Evolutionary conservation across 2,113 vertebrate genomes (phyloP).

Genomic region (Neofelis nebulosa): DNA sequence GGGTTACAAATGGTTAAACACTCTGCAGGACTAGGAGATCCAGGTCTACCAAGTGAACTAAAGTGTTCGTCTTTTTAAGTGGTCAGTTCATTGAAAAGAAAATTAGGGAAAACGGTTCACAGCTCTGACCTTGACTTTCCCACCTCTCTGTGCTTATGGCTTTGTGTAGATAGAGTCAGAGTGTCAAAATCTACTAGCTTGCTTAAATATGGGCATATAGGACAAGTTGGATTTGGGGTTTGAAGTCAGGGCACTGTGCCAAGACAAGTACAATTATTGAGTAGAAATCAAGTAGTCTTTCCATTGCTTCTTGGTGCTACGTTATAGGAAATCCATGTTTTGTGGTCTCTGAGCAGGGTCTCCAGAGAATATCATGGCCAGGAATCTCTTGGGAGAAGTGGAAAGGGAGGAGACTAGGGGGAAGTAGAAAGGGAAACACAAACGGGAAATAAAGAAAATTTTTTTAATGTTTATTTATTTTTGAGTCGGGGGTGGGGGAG

Average conservation of each 20-base stretch:
- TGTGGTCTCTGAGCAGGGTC: background rate
- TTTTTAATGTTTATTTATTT: no score
- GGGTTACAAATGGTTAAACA: background rate
- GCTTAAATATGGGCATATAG: background rate
- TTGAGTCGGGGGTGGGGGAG: no score
- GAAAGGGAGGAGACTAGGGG: background rate
- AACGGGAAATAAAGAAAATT: background rate
- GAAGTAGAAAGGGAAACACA: background rate
- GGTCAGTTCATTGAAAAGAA: background rate
- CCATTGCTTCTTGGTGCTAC: background rate
- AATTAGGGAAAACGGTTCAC: background rate
- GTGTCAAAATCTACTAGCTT: background rate
- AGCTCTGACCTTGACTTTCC: background rate
- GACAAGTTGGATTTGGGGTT: background rate
- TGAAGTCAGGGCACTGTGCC: background rate
- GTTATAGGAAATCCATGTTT: background rate
- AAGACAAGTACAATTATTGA: background rate
- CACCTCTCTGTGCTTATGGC: background rate
- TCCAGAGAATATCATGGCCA: background rate
- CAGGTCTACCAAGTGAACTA: background rate
- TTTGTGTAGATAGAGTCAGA: background rate
- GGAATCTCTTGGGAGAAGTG: background rate
- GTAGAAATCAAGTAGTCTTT: background rate
- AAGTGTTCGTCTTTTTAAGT: background rate
- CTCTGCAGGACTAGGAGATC: background rate